Conservation (phyloP, 2,797 vertebrate species). For the Macrochelys suwanniensis region DNA sequence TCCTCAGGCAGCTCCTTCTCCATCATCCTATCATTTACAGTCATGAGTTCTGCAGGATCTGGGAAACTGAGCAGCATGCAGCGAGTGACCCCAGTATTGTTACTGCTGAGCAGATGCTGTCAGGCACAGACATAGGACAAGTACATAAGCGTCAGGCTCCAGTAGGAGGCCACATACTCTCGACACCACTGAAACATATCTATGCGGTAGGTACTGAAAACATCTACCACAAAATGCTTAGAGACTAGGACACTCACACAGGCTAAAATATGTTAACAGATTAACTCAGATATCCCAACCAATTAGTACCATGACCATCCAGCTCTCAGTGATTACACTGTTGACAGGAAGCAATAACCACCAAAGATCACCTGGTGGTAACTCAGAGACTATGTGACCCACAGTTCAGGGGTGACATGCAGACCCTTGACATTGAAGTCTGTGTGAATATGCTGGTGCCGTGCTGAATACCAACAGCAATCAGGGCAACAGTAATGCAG, state of each 20-base stretch:
- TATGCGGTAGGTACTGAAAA: background rate
- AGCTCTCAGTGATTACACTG: background rate
- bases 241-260: background rate
- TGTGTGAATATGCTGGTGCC: background rate
- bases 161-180: background rate
- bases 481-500: background rate
- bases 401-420: background rate
- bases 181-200: background rate
- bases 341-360: background rate
- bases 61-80: background rate
- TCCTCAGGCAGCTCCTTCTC: background rate
- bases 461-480: background rate
- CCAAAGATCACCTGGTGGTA: background rate
- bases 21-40: background rate
- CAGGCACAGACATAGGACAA: background rate
- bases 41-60: background rate
- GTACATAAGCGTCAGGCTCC: accelerated
- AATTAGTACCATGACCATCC: accelerated
- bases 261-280: accelerated
- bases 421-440: background rate
- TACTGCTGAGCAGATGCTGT: background rate
- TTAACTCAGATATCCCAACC: background rate
- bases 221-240: background rate
- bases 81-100: accelerated
- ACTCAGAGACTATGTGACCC: background rate